phyloP scores from a whole-genome alignment of 2,888 invertebrate genomes.

The Rotaria macrura region DNA sequence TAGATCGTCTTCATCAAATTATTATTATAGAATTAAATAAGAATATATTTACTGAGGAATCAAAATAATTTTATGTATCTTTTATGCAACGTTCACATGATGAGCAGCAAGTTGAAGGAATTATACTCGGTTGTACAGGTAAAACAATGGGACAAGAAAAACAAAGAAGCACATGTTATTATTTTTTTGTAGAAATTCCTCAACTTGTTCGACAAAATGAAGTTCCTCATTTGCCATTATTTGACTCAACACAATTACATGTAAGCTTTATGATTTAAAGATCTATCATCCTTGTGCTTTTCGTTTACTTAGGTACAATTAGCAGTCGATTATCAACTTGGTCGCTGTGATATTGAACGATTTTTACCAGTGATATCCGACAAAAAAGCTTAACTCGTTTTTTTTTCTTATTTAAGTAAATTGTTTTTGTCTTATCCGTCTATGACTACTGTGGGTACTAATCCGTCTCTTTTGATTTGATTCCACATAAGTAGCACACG shows the following conservation, averaged over 20 bases:
- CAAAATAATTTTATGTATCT: neutral
- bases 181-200: neutral
- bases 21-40: neutral
- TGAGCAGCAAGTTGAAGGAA: slow-evolving; percentile 1
- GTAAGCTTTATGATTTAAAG: neutral
- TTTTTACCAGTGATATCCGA: neutral
- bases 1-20: neutral
- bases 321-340: slow-evolving; percentile 5
- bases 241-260: slow-evolving; percentile 13
- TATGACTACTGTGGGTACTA: neutral
- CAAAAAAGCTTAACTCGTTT: neutral
- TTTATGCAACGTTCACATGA: neutral
- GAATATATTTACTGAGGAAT: neutral
- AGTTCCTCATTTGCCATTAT: neutral
- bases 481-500: neutral
- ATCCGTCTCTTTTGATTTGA: neutral
- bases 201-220: neutral
- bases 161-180: too few species aligned
- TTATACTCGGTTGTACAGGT: neutral
- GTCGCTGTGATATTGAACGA: neutral
- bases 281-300: neutral
- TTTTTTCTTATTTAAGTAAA: neutral
- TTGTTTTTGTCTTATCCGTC: neutral
- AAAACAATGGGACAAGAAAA: neutral
- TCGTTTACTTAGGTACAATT: neutral